A percentile compares a stretch with the other conserved stretches of the same genome.
phyloP scores from a whole-genome alignment of 2,797 vertebrate species.

The Corythornis leucogaster region DNA sequence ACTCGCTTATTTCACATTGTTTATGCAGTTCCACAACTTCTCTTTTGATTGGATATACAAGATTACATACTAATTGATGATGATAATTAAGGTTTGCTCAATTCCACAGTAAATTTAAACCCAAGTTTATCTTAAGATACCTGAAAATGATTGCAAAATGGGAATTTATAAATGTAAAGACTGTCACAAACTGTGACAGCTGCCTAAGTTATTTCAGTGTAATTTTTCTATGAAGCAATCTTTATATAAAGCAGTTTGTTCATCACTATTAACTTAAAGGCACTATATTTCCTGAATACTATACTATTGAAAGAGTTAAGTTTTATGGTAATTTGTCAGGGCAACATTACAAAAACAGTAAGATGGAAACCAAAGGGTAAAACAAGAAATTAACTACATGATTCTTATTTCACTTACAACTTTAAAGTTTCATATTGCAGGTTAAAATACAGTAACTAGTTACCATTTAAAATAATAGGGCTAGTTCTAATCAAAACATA shows the following conservation, averaged over 20 bases:
- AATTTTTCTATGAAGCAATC: neutral
- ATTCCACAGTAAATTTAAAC: slow-evolving; percentile 72
- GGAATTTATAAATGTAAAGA: neutral
- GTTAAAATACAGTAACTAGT: slow-evolving; percentile 67
- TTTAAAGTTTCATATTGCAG: slow-evolving; percentile 62
- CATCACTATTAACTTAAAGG: neutral
- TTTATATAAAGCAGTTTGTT: neutral
- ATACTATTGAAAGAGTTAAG: slow-evolving; percentile 1
- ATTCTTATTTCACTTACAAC: slow-evolving; percentile 65
- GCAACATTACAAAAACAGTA: slow-evolving; percentile 68
- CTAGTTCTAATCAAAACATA: slow-evolving; percentile 71
- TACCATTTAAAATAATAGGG: slow-evolving; percentile 60
- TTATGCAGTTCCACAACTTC: neutral
- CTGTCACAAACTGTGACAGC: neutral
- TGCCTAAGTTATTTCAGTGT: neutral
- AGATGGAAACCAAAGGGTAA: slow-evolving; percentile 86
- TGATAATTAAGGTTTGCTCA: slow-evolving; percentile 72
- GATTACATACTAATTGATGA: slow-evolving; percentile 66
- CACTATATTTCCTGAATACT: neutral
- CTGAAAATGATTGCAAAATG: slow-evolving; percentile 9
- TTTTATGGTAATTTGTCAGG: slow-evolving; percentile 45
- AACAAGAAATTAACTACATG: slow-evolving; percentile 66
- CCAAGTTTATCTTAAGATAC: slow-evolving; percentile 7
- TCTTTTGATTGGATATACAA: neutral
- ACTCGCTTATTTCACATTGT: neutral